Base-by-base conservation (phyloP, 2,888 invertebrate species). In the Macrosoma leucophasiata region DNA sequence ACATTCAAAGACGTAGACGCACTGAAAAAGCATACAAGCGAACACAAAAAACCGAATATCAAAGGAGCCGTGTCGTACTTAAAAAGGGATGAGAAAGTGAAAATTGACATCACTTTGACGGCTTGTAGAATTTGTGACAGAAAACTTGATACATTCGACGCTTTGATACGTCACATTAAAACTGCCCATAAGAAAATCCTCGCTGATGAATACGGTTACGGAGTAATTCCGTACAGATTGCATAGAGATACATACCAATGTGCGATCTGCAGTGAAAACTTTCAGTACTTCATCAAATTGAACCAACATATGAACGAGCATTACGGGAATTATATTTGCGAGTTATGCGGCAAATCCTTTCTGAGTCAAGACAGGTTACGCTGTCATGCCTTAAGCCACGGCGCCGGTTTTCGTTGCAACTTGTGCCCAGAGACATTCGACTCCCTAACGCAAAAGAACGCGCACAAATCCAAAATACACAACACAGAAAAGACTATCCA, bases 241-340 rank as follows among this genome's bases (percentile, higher is more conserved):
- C 39, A 50, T 1, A 52, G 51, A 1, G 61, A 67, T 4, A 32
- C 22, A 1, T 72, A 61, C 29, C 43, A 62, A 43, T 84, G 84
- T 46, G 76, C 73, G 0, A 39, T 77, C 0, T 84, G 84, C 29
- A 46, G 48, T 1, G 55, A 66, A 29, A 44, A 55, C 1, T 82
- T 79, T 28, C 62, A 69, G 15, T 82, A 78, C 34, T 84, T 81
- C 28, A 64, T 72, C 3, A 82, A 73, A 38, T 39, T 82, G 0
- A 84, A 82, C 28, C 75, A 81, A 29, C 84, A 84, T 30, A 82
- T 84, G 81, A 84, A 84, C 33, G 47, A 53, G 3, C 84, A 84
- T 37, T 84, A 49, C 29, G 75, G 73, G 0, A 61, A 56, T 33
- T 81, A 73, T 15, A 59, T 82, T 0, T 84, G 84, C 33, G 82